Evolutionary conservation across 2,113 vertebrate species (phyloP), one percentile per base, ranked within the genome.

Genomic region (Chitala chitala): DNA sequence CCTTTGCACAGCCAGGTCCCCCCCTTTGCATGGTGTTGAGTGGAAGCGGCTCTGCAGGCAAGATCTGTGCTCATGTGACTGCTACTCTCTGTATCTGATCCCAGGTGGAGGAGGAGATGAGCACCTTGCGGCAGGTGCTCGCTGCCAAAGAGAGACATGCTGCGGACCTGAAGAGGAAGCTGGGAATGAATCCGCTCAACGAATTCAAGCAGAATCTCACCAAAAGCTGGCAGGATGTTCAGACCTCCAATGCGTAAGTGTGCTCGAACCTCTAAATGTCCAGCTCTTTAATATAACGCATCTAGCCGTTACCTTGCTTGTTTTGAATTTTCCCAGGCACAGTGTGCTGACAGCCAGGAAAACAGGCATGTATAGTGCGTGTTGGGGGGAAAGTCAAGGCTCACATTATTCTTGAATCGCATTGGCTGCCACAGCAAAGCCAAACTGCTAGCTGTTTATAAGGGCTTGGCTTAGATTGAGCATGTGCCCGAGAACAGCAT

Each of bases 101-200:
- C 15, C 76, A 99, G 97, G 96, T 99, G 69, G 96, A 99, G 82
- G 97, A 99, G 80, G 97, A 98, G 81, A 98, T 99, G 51, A 85
- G 86, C 74, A 98, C 97, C 4, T 85, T 99, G 72, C 92, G 95
- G 15, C 97, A 98, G 86, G 96, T 99, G 4, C 80, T 99, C 78
- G 92, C 92, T 0, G 96, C 97, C 76, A 99, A 99, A 86, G 97
- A 99, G 87, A 89, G 90, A 71, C 95, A 96, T 78, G 91, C 94
- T 1, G 61, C 88, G 0, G 97, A 98, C 80, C 89, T 99, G 82
- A 96, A 94, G 85, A 91, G 95, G 83, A 98, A 95, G 64, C 90
- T 99, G 0, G 96, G 96, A 33, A 86, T 98, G 74, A 98, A 89
- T 15, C 88, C 97, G 1, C 80, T 98, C 75, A 92, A 84, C 40